Base-by-base conservation (phyloP, 2,797 vertebrate species). In the Acomys russatus region DNA sequence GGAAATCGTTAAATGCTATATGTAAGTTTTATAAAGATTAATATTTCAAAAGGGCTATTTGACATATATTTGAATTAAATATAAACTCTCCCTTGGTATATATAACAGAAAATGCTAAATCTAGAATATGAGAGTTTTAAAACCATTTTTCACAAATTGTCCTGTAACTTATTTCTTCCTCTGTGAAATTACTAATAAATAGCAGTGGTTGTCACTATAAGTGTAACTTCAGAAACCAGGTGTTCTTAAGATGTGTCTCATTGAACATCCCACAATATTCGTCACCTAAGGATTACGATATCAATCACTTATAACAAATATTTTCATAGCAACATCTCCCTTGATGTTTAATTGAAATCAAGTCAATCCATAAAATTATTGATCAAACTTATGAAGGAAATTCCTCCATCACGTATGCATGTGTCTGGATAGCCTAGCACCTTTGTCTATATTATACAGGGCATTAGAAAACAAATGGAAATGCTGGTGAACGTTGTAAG, bases 101-200 rank as follows among this genome's bases (percentile, higher is more conserved):
- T 88, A 95, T 96, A 95, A 83, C 51, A 76, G 44, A 88, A 95
- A 80, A 63, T 85, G 44, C 30, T 96, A 92, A 89, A 95, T 73
- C 51, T 96, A 23, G 35, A 22, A 90, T 91, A 82, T 74, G 76
- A 84, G 44, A 78, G 56, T 74, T 97, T 93, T 78, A 93, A 96
- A 94, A 96, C 33, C 93, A 85, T 87, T 97, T 96, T 97, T 96
- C 93, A 97, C 94, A 95, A 90, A 96, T 93, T 96, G 95, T 97
- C 95, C 38, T 25, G 18, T 95, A 97, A 86, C 88, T 96, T 95
- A 92, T 96, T 97, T 96, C 89, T 92, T 97, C 92, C 85, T 97
- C 95, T 96, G 96, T 91, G 94, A 97, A 93, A 90, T 82, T 96
- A 66, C 73, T 97, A 95, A 96, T 87, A 96, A 97, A 96, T 92